Percentiles rank a stretch among this genome's conserved stretches.
Conservation (phyloP, 2,113 vertebrate species). For the Oophaga pumilio region DNA sequence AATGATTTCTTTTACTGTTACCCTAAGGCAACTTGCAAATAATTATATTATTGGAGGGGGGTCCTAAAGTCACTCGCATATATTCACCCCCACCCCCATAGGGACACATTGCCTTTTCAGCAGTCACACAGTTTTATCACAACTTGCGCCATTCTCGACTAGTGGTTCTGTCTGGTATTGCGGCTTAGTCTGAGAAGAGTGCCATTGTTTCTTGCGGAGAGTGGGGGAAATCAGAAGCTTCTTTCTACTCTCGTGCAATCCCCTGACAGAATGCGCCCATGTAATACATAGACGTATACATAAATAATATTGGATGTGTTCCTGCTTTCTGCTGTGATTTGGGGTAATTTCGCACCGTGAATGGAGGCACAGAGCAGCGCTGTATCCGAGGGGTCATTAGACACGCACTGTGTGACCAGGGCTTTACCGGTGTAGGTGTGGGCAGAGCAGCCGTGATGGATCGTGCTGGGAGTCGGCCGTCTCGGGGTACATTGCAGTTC, state of each 20-base stretch:
- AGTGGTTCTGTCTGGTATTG: not conserved
- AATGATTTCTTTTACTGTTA: too few species aligned
- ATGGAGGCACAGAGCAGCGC: not conserved
- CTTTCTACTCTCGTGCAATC: not conserved
- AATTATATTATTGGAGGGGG: too few species aligned
- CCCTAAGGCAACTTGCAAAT: too few species aligned
- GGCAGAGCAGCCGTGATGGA: not conserved
- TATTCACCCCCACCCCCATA: too few species aligned
- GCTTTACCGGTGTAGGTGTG: not conserved
- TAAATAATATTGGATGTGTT: not conserved
- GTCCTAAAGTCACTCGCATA: too few species aligned
- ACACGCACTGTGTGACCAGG: not conserved
- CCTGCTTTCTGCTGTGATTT: not conserved
- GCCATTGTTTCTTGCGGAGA: not conserved
- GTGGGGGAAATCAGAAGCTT: not conserved
- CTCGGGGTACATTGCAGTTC: not conserved
- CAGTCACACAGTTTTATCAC: too few species aligned
- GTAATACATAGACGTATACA: not conserved
- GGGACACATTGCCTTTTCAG: too few species aligned
- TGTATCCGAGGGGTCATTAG: not conserved
- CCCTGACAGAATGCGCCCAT: not conserved
- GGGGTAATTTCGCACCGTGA: not conserved
- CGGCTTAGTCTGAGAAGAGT: not conserved
- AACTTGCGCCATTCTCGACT: too few species aligned
- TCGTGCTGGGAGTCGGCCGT: not conserved